These are phyloP conservation scores for Cotesia chilonis DNA, from an alignment of 1,140 invertebrate species.

Conservation along the genomic window DNA sequence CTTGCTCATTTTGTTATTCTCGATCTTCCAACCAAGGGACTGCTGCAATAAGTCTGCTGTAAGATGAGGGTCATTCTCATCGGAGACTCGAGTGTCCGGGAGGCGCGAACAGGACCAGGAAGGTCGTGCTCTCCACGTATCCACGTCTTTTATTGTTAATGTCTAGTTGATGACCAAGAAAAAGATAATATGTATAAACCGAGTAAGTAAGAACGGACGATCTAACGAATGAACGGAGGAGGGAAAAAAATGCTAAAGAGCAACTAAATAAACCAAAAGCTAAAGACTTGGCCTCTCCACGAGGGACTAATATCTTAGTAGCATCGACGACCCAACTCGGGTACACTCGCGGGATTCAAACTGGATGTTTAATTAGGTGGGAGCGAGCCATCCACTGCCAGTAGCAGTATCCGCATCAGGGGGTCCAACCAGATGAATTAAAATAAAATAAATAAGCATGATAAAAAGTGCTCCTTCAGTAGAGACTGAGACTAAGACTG, in stretches of 20 bases:
- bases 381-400: conserved; percentile 44
- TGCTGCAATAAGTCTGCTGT: conserved; percentile 10
- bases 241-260: conserved; percentile 22
- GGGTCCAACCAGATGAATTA: conserved; percentile 27
- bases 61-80: conserved; percentile 16
- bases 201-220: conserved; percentile 3
- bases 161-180: not conserved
- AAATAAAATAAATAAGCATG: conserved; percentile 11
- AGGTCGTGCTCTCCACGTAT: conserved; percentile 30
- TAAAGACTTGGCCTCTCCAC: conserved; percentile 28
- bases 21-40: not conserved
- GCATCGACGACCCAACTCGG: conserved; percentile 61
- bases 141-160: conserved; percentile 1
- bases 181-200: conserved; percentile 1
- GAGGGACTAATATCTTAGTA: conserved; percentile 64
- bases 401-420: conserved; percentile 33
- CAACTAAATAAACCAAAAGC: conserved; percentile 40
- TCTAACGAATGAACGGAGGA: not conserved
- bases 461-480: not conserved
- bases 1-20: too few species aligned
- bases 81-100: conserved; percentile 25
- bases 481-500: conserved; percentile 4
- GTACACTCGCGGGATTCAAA: conserved; percentile 57
- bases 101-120: conserved; percentile 35
- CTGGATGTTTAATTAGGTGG: conserved; percentile 67